phyloP scores from a whole-genome alignment of 1,140 invertebrate species.

The Druon quercuslanigerum region DNA sequence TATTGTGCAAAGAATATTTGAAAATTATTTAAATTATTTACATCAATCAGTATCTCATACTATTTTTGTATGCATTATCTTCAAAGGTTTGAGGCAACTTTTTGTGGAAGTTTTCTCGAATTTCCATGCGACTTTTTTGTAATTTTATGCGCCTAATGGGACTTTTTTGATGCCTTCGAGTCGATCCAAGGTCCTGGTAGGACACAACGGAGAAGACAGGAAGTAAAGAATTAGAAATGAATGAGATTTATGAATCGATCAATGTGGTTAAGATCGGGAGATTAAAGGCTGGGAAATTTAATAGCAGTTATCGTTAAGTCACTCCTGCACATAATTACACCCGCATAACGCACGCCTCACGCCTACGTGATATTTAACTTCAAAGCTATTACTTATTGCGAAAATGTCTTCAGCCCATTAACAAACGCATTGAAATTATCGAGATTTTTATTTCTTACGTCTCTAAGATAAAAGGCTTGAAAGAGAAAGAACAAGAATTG shows the following conservation, averaged over 20 bases:
- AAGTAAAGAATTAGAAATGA: neutral
- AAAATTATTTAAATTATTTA: too few species aligned
- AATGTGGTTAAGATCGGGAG: neutral
- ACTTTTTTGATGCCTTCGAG: too few species aligned
- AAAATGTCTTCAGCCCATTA: neutral
- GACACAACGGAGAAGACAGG: neutral
- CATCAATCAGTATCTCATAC: too few species aligned
- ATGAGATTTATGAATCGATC: conserved; percentile 12
- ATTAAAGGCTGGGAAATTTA: conserved; percentile 6
- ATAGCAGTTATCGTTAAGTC: neutral
- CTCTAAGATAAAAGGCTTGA: neutral
- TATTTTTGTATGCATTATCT: too few species aligned
- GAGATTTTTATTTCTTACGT: neutral
- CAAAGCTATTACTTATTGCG: neutral
- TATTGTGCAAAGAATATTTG: too few species aligned
- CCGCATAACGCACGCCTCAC: conserved; percentile 9
- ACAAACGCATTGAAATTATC: neutral
- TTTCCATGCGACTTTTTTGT: too few species aligned
- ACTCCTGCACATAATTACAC: neutral
- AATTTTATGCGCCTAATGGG: too few species aligned
- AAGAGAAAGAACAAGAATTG: neutral
- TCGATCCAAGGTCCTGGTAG: too few species aligned
- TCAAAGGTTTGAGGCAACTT: too few species aligned
- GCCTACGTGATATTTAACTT: neutral
- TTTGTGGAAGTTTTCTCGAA: too few species aligned